These are phyloP conservation scores for Hetaerina americana DNA, from an alignment of 1,140 invertebrate genomes.

Conservation along the genomic window DNA sequence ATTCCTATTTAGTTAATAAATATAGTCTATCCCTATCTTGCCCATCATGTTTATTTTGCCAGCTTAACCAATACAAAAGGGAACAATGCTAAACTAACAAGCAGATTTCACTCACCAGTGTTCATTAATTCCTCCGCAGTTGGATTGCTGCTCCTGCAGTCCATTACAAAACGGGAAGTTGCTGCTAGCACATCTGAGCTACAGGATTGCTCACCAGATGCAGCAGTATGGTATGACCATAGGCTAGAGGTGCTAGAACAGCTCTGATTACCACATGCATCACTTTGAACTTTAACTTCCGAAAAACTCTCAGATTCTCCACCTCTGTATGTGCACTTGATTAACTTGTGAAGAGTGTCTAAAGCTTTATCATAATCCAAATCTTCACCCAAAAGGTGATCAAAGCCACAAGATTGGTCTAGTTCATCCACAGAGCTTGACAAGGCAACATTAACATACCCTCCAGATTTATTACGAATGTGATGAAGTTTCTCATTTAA, in stretches of 20 bases:
- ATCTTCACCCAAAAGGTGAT: slow-evolving; percentile 1
- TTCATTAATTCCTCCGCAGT: no score
- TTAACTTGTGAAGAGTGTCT: slow-evolving; percentile 3
- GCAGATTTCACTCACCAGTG: no score
- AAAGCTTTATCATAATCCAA: slow-evolving; percentile 8
- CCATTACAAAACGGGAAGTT: background rate
- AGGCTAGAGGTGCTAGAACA: background rate
- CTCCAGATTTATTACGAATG: slow-evolving; percentile 7
- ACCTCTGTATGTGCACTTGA: slow-evolving; percentile 4
- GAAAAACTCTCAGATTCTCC: background rate
- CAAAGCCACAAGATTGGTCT: background rate
- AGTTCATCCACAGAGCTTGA: slow-evolving; percentile 6
- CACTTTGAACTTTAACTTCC: background rate
- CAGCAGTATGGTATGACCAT: slow-evolving; percentile 7
- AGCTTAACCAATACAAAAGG: no score
- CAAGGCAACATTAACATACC: slow-evolving; percentile 9
- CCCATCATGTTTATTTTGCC: no score
- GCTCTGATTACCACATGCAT: background rate
- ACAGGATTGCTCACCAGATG: background rate
- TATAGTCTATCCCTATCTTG: no score
- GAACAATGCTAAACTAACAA: no score
- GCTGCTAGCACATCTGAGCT: background rate
- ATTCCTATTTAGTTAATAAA: no score
- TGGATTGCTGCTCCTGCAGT: no score
- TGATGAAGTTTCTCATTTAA: background rate